Base-by-base conservation (phyloP, 1,140 invertebrate species). In the Formica selysi region DNA sequence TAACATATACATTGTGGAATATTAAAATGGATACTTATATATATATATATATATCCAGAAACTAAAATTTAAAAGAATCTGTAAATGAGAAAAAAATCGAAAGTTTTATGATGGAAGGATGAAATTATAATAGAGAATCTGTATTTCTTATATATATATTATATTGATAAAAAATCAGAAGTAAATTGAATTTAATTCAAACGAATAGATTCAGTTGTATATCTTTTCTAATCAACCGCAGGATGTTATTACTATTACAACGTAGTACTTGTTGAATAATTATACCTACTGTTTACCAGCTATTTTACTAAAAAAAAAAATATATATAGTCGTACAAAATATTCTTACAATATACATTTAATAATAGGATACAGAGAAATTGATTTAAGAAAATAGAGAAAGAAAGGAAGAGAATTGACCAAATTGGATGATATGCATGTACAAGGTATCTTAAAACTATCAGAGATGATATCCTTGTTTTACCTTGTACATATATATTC, bases 191-290 rank as follows among this genome's bases (percentile, higher is more conserved):
- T 87, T 87, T 73, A 59, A 79, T 79, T 65, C 5, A 57, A 51
- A n/a, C 26, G 19, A 48, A 80, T 74, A 3, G 7, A 80, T 76
- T 10, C 10, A 36, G 19, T 70, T 81, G 16, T 64, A 19, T 38
- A 70, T 38, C 64, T 80, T 61, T 71, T 91, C 74, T 88, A 86
- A 86, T 91, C 76, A 85, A 85, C 85, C 78, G 86, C 86, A 62
- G 89, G 10, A 91, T 92, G 91, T 94, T 94, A 91, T 92, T 93
- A 92, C 91, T 93, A 92, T 95, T 92, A 92, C 29, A 68, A 89
- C 90, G 88, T 94, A 92, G 86, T 93, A 91, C 89, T 94, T 94
- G 93, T 95, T 95, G 88, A 94, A 93, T 93, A 93, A 93, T 94
- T 94, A 93, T 94, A 94, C 93, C 92, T 93, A 92, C 91, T 94